Conservation (phyloP, 2,797 vertebrate species). For the Intellagama lesueurii region DNA sequence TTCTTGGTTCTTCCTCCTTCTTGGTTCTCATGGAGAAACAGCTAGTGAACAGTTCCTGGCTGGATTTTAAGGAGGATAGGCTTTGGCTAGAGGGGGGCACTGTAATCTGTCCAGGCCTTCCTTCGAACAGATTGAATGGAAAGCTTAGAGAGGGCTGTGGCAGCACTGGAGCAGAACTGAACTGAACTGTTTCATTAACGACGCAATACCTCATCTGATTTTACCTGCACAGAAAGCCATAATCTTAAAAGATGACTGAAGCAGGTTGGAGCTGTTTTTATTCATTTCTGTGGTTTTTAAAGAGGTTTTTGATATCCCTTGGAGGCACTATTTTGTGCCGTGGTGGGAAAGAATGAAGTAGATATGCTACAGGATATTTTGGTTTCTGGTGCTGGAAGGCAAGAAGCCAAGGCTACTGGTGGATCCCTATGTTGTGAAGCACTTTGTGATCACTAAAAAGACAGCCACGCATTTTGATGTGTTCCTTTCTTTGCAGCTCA, state of each 20-base stretch:
- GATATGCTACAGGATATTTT: not conserved
- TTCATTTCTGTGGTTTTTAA: not conserved
- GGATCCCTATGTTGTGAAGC: accelerated
- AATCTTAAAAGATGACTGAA: not conserved
- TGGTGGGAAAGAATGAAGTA: no score
- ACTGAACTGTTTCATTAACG: not conserved
- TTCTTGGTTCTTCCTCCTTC: not conserved
- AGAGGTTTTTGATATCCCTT: not conserved
- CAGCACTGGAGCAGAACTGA: not conserved
- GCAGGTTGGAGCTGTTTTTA: not conserved
- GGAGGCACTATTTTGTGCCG: not conserved
- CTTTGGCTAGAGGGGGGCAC: not conserved
- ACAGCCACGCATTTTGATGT: accelerated
- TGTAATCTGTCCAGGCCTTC: not conserved
- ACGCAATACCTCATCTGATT: not conserved
- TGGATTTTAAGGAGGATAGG: not conserved
- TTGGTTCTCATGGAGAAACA: not conserved
- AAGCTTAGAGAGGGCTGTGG: no score
- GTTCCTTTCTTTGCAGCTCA: accelerated
- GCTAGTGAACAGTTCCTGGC: not conserved
- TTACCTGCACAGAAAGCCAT: not conserved
- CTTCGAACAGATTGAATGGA: no score
- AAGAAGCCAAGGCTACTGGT: accelerated
- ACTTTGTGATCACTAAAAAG: accelerated
- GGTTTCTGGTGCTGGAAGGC: not conserved